Percentiles rank a stretch among this genome's conserved stretches.
Conservation (phyloP, 1,140 invertebrate genomes). For the Leptinotarsa undecemlineata region DNA sequence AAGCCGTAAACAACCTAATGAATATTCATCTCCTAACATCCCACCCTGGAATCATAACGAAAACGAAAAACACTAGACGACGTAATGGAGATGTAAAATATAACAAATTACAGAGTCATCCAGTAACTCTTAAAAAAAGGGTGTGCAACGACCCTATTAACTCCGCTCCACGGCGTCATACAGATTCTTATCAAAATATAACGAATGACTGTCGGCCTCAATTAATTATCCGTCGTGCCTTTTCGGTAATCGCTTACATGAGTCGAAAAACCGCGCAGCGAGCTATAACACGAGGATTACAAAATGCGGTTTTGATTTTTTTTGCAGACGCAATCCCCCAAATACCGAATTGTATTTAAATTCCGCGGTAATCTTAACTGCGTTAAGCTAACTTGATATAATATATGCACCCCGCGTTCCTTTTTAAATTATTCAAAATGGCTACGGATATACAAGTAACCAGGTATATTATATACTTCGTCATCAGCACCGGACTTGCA, state of each 20-base stretch:
- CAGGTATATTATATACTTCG: slow-evolving; percentile 10
- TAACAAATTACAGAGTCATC: not conserved
- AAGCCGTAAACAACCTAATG: not conserved
- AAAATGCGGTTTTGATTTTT: not conserved
- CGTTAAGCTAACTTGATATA: slow-evolving; percentile 24
- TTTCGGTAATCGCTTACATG: not conserved
- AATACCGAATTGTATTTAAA: slow-evolving; percentile 29
- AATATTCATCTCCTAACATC: not conserved
- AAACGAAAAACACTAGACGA: not conserved
- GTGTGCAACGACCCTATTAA: slow-evolving; percentile 2
- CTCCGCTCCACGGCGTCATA: slow-evolving; percentile 1
- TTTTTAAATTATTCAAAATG: slow-evolving; percentile 27
- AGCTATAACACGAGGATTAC: not conserved
- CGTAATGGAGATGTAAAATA: slow-evolving; percentile 2
- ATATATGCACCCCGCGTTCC: slow-evolving; percentile 28
- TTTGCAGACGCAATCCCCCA: slow-evolving; percentile 11
- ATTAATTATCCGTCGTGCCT: not conserved
- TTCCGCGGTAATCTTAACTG: slow-evolving; percentile 24
- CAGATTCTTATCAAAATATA: slow-evolving; percentile 4
- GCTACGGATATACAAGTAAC: slow-evolving; percentile 23
- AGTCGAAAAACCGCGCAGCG: not conserved
- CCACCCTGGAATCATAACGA: not conserved
- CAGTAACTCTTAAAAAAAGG: not conserved
- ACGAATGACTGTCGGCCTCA: not conserved
- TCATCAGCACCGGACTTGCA: not conserved